Base-by-base conservation (phyloP, 2,113 vertebrate genomes). In the Psilopsiagon aurifrons region DNA sequence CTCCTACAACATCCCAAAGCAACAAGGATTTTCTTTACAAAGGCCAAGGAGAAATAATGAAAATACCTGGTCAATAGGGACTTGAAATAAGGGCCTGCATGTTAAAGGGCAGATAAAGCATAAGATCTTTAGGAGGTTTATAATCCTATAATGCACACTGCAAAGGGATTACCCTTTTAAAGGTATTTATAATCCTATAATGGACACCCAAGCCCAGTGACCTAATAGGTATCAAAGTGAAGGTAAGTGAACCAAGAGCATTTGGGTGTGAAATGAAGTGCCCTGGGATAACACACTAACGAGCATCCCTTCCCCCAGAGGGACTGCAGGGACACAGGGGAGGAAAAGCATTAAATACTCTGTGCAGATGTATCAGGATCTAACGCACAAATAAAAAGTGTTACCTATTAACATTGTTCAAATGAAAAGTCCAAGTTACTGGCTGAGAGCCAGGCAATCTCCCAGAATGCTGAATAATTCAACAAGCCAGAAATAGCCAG, bases 401-500 rank as follows among this genome's bases (percentile, higher is more conserved):
- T 82, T 87, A 94, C 92, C 90, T 91, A 91, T 86, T 77, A 84
- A 82, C 83, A 31, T 2, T 6, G 83, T 24, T 97, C 95, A 91
- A 75, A 90, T 77, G 67, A 82, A 94, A 96, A 92, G 63, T 94
- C 88, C 25, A 91, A 90, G 92, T 41, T 59, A 46, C 27, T 92
- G 95, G 94, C 59, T 27, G 37, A 54, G 78, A 91, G 88, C 93
- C 95, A 96, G 85, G 88, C 83, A 83, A 90, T 93, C 92, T 97
- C 94, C 92, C 92, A 31, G 75, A 95, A 94, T 81, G 90, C 92
- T 98, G 91, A 97, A 97, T 98, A 98, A 98, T 98, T 98, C 97
- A 98, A 52, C 7, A 41, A 87, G 90, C 94, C 96, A 96, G 94
- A 96, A 97, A 97, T 77, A 96, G 89, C 81, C 74, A 54, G 97